A percentile compares a stretch with the other conserved stretches of the same genome.
Evolutionary conservation across 2,888 invertebrate species (phyloP).

Genomic region (Pyralis farinalis): DNA sequence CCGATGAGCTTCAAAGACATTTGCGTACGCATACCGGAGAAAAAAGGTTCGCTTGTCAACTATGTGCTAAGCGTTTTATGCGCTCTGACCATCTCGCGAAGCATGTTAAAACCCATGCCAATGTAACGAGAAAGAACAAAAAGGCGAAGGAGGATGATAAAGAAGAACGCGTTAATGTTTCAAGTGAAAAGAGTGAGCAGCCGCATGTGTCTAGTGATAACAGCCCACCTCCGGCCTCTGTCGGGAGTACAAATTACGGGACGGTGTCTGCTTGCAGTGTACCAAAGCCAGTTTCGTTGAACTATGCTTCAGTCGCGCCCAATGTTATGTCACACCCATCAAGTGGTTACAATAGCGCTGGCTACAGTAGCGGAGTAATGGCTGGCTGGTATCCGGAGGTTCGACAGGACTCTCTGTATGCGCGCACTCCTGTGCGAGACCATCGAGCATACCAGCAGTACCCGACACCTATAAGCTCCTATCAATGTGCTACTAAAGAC

Average conservation of each 20-base stretch:
- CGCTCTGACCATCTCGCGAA: conserved; percentile 96
- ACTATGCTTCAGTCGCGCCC: conserved; percentile 54
- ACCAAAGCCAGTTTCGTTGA: conserved; percentile 47
- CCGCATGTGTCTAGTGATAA: conserved; percentile 15
- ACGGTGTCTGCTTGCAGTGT: conserved; percentile 45
- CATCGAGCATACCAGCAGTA: conserved; percentile 68
- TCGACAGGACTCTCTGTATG: conserved; percentile 56
- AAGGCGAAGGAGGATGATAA: conserved; percentile 64
- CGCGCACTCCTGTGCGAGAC: conserved; percentile 48
- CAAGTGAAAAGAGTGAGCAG: conserved; percentile 38
- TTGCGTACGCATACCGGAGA: conserved; percentile 94
- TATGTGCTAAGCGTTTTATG: conserved; percentile 95
- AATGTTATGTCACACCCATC: conserved; percentile 38
- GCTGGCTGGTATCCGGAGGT: conserved; percentile 61
- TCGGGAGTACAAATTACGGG: conserved; percentile 58
- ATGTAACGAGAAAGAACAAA: conserved; percentile 77
- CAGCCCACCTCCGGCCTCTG: conserved; percentile 21
- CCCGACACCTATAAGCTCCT: conserved; percentile 49
- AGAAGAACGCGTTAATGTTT: conserved; percentile 46
- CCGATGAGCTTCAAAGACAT: conserved; percentile 95
- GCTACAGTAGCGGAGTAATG: conserved; percentile 49
- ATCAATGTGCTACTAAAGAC: conserved; percentile 72
- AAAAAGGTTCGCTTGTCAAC: conserved; percentile 91
- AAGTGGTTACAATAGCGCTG: conserved; percentile 41
- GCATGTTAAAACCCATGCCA: conserved; percentile 93